Evolutionary conservation across 2,888 invertebrate species (phyloP).

Genomic region (Eilema griseolum): DNA sequence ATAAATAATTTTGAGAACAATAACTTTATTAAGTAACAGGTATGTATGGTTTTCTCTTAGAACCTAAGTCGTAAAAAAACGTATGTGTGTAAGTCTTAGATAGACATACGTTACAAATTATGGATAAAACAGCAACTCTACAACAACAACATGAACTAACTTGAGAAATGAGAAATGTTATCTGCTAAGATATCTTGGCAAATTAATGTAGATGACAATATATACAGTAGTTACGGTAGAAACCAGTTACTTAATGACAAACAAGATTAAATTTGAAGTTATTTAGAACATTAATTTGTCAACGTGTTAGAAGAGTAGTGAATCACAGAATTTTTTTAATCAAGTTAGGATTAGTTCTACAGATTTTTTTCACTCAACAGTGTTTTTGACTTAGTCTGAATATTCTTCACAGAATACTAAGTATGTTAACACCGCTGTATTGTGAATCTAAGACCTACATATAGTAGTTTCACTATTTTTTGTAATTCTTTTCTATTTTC

Average conservation of each 20-base stretch:
- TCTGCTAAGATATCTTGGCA: not conserved
- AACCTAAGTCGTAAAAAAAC: too few species aligned
- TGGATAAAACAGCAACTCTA: not conserved
- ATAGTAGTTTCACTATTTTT: too few species aligned
- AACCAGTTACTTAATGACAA: constrained; percentile 2
- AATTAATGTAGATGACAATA: constrained; percentile 1
- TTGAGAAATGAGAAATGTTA: not conserved
- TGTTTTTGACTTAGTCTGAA: too few species aligned
- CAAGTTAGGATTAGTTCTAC: not conserved
- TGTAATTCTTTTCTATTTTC: too few species aligned
- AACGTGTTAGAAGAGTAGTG: not conserved
- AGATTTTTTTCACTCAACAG: not conserved
- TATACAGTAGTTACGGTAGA: not conserved
- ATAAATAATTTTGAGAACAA: too few species aligned
- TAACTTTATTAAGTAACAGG: too few species aligned
- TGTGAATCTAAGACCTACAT: too few species aligned
- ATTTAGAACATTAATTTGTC: not conserved
- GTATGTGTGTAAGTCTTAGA: not conserved
- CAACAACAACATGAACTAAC: not conserved
- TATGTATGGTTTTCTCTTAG: too few species aligned
- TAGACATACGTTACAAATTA: not conserved
- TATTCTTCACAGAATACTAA: too few species aligned
- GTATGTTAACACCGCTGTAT: too few species aligned
- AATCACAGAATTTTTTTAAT: not conserved
- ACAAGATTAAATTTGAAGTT: not conserved